These are phyloP conservation scores for Tauraco hartlaubi DNA, from an alignment of 2,797 vertebrate genomes.

Conservation along the genomic window DNA sequence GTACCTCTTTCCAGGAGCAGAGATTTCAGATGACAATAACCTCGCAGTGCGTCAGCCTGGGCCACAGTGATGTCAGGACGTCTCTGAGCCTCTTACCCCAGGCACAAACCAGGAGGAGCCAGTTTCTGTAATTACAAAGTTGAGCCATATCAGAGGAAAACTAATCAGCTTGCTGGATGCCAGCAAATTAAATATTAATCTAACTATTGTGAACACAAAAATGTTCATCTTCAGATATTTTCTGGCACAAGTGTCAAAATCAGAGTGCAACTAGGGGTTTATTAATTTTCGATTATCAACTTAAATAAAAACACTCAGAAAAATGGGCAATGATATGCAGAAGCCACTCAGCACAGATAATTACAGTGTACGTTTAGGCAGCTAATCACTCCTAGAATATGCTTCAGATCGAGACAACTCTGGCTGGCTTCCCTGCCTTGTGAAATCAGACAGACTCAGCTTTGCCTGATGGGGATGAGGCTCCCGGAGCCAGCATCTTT, in stretches of 20 bases:
- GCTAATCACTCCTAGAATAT: conserved; percentile 57
- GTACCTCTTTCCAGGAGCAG: neutral
- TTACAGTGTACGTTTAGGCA: conserved; percentile 52
- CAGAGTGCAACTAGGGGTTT: conserved; percentile 44
- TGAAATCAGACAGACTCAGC: conserved; percentile 25
- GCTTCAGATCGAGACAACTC: conserved; percentile 44
- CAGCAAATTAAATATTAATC: conserved; percentile 63
- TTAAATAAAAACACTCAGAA: conserved; percentile 65
- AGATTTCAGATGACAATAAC: neutral
- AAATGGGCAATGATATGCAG: conserved; percentile 49
- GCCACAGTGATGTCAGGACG: neutral
- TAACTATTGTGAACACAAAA: conserved; percentile 45
- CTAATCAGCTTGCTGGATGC: conserved; percentile 41
- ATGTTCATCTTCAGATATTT: conserved; percentile 50
- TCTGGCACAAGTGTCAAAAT: conserved; percentile 46
- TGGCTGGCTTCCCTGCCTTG: conserved; percentile 42
- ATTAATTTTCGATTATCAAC: conserved; percentile 60
- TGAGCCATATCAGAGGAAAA: conserved; percentile 18
- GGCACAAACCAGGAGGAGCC: neutral
- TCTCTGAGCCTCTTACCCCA: neutral
- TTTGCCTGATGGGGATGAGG: neutral
- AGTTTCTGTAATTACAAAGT: conserved; percentile 44
- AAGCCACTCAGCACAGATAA: conserved; percentile 59
- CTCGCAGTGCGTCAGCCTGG: neutral
- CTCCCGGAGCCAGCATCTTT: neutral